A percentile compares a stretch with the other conserved stretches of the same genome.
phyloP scores from a whole-genome alignment of 2,113 vertebrate species.

The Polypterus bichir region DNA sequence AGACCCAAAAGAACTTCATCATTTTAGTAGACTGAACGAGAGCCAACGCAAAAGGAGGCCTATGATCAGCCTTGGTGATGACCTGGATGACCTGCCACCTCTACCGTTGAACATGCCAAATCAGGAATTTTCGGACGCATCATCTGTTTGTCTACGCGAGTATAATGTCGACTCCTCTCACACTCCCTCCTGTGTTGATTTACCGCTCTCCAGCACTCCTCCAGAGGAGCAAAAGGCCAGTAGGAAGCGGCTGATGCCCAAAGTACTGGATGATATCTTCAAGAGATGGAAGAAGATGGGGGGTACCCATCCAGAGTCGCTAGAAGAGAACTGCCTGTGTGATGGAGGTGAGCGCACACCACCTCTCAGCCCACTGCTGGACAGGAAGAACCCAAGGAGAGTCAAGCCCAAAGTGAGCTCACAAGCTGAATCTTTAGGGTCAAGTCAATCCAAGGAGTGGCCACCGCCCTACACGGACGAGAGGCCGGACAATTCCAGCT shows the following conservation, averaged over 20 bases:
- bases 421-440: slow-evolving; percentile 12
- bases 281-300: slow-evolving; percentile 18
- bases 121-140: no score
- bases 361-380: slow-evolving; percentile 37
- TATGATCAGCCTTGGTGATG: no score
- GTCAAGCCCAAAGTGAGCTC: background rate
- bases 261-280: slow-evolving; percentile 31
- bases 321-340: slow-evolving; percentile 25
- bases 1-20: no score
- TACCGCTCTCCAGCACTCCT: slow-evolving; percentile 17
- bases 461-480: slow-evolving; percentile 18
- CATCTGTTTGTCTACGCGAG: no score
- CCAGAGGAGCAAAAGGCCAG: slow-evolving; percentile 17
- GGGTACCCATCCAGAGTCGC: slow-evolving; percentile 3
- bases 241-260: slow-evolving; percentile 31
- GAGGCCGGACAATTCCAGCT: slow-evolving; percentile 8
- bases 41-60: no score
- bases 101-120: no score
- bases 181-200: background rate
- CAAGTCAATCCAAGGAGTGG: slow-evolving; percentile 18
- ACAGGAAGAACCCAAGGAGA: slow-evolving; percentile 11
- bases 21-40: no score
- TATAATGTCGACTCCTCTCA: no score
- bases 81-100: no score
- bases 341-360: slow-evolving; percentile 39